Evolutionary conservation across 2,113 vertebrate genomes (phyloP), one percentile per base, ranked within the genome.

Genomic region (Pseudorasbora parva): DNA sequence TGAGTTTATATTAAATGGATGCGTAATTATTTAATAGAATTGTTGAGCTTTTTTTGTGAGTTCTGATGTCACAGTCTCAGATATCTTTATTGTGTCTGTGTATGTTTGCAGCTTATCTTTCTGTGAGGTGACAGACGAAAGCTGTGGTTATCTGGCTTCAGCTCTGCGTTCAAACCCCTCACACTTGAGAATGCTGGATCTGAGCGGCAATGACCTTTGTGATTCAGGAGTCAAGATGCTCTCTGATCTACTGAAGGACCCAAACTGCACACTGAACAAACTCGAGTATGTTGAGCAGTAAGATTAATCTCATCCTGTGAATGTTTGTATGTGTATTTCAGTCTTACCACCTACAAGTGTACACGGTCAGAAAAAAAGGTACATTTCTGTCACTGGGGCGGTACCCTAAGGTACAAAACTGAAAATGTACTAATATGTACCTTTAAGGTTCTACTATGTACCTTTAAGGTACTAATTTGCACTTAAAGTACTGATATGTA

Each of bases 51-150:
- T 60, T 25, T 4, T 60, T 25, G 15, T 9, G 56, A n/a, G 21
- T n/a, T 64, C 14, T 30, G 14, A 64, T 30, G 14, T 30, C 7
- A 2, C 37, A 37, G 37, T 37, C 37, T 37, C 2, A 19, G 2
- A 33, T 66, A 15, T 17, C 3, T 17, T 64, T 2, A 19, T 19
- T 66, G 2, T 33, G 33, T 19, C 15, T 33, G 1, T 33, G 14
- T 17, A 7, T 66, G 0, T 19, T 66, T 66, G 27, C 33, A 33
- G 62, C 4, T 19, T 66, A 14, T 0, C 0, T 0, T 0, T 0
- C 0, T 64, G 27, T 9, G 0, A 8, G 1, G 1, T 66, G 15
- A 66, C 27, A 33, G 27, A 66, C 9, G 8, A 33, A 33, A 27
- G 62, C 62, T 66, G 15, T 66, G 1, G 12, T 66, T 66, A 66